These are phyloP conservation scores for Tromatobia lineatoria DNA, from an alignment of 2,888 invertebrate species.

Conservation along the genomic window DNA sequence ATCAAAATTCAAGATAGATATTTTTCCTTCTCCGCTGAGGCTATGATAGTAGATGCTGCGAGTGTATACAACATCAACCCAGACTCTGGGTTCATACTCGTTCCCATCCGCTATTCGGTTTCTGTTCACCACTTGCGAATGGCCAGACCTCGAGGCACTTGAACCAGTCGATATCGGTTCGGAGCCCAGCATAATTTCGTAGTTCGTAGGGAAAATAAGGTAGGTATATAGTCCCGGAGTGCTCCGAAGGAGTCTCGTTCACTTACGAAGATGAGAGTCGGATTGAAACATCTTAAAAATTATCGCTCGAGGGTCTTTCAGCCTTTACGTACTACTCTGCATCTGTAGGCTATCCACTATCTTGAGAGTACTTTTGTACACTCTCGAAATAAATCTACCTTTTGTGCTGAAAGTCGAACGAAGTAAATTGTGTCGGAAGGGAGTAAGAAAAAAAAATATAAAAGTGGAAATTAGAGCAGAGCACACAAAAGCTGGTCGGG, in stretches of 20 bases:
- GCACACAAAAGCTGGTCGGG: too few species aligned
- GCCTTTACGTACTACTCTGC: background rate
- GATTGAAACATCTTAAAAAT: slow-evolving; percentile 61
- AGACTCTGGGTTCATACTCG: slow-evolving; percentile 38
- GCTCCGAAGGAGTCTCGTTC: slow-evolving; percentile 38
- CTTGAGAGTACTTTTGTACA: slow-evolving; percentile 29
- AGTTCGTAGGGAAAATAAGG: slow-evolving; percentile 49
- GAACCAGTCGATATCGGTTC: slow-evolving; percentile 35
- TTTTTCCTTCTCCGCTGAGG: slow-evolving; percentile 14
- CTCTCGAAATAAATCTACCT: slow-evolving; percentile 27
- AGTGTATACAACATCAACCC: slow-evolving; percentile 4
- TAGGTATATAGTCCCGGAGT: slow-evolving; percentile 31
- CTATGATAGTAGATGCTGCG: background rate
- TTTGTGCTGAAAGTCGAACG: background rate
- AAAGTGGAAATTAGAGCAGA: background rate
- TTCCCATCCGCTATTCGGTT: slow-evolving; percentile 31
- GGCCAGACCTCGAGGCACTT: slow-evolving; percentile 43
- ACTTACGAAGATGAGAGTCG: slow-evolving; percentile 49
- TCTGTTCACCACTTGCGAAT: slow-evolving; percentile 41
- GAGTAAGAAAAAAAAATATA: slow-evolving; percentile 15
- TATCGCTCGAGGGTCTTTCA: slow-evolving; percentile 50
- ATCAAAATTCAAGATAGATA: slow-evolving; percentile 14
- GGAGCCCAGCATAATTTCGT: slow-evolving; percentile 46
- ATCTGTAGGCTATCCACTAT: slow-evolving; percentile 23
- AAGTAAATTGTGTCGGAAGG: background rate